Evolutionary conservation across 2,888 invertebrate species (phyloP).

Genomic region (Archips xylosteana): DNA sequence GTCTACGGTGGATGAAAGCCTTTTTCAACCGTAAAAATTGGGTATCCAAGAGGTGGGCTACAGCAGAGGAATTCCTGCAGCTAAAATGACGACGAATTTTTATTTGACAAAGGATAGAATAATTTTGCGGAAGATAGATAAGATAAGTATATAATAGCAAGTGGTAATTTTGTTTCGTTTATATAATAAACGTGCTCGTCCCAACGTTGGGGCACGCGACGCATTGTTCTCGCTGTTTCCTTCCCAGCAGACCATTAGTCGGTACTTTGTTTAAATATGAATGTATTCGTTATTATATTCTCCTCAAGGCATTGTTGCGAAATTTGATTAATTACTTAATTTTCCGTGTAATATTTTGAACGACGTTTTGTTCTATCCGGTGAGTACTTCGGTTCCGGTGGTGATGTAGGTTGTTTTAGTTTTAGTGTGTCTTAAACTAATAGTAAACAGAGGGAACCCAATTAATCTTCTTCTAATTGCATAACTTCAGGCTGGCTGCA

Average conservation of each 20-base stretch:
- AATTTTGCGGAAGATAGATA: no score
- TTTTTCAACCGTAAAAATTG: no score
- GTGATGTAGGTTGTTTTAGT: not conserved
- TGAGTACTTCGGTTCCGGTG: not conserved
- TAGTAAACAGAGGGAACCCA: no score
- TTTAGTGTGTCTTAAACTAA: no score
- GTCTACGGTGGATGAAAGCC: no score
- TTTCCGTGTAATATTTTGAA: not conserved
- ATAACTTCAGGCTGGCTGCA: no score
- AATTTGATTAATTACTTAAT: not conserved
- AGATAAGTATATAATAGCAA: not conserved
- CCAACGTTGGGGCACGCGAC: not conserved
- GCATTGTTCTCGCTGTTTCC: not conserved
- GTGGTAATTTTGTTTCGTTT: not conserved
- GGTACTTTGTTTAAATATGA: not conserved
- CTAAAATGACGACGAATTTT: no score
- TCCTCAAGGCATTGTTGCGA: not conserved
- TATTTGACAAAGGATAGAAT: no score
- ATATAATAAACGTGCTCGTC: not conserved
- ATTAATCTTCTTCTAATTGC: no score
- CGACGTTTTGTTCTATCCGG: not conserved
- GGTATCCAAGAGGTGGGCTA: no score
- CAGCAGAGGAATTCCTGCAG: no score
- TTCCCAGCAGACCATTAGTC: not conserved
- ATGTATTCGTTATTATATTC: conserved; percentile 3